These are phyloP conservation scores for Rousettus madagascariensis DNA, from an alignment of 2,797 vertebrate genomes.

Conservation along the genomic window DNA sequence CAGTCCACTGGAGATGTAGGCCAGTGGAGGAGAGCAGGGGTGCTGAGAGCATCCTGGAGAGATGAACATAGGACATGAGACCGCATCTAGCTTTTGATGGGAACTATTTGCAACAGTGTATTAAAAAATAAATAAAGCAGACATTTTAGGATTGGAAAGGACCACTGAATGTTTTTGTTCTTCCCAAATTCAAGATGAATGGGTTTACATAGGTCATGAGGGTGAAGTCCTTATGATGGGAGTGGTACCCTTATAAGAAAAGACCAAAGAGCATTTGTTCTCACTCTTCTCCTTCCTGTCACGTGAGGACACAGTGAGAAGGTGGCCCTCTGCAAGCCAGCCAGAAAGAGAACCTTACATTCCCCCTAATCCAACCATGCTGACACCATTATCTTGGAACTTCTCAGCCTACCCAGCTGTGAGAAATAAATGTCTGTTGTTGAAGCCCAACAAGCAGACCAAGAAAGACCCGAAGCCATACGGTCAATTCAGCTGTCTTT, in stretches of 20 bases:
- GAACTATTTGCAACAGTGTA: too few relatives aligned
- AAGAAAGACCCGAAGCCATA: not conserved
- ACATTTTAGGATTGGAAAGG: not conserved
- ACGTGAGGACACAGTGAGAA: not conserved
- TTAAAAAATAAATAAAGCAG: not conserved
- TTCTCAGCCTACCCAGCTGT: too few relatives aligned
- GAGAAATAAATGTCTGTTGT: not conserved
- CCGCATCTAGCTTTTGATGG: not conserved
- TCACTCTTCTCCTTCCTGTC: not conserved
- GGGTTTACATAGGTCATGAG: not conserved
- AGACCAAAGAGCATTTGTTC: not conserved
- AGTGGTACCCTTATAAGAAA: not conserved
- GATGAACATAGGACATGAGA: rapidly evolving
- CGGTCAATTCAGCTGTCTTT: rapidly evolving
- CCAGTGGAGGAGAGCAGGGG: not conserved
- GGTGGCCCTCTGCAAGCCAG: rapidly evolving
- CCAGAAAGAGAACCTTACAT: not conserved
- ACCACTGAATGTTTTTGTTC: not conserved
- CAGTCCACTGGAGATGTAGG: rapidly evolving
- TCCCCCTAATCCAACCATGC: not conserved
- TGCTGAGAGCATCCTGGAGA: not conserved
- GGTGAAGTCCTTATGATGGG: not conserved
- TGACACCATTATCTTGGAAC: not conserved
- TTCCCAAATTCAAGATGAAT: not conserved
- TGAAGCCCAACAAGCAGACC: not conserved